Evolutionary conservation across 2,888 invertebrate genomes (phyloP), one percentile per base, ranked within the genome.

Genomic region (Anodontia alba): DNA sequence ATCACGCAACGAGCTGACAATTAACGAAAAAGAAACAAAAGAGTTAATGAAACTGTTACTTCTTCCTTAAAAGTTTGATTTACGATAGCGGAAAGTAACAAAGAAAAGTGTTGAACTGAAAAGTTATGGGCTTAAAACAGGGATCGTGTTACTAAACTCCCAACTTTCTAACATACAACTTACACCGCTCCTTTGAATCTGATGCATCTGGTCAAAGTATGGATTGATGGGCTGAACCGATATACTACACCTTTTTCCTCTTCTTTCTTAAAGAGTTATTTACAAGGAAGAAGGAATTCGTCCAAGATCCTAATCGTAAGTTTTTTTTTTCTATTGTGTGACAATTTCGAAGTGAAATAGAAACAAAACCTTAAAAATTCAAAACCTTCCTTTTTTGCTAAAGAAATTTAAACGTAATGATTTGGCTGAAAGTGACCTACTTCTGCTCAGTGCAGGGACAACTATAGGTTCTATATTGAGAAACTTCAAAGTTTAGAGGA

Each of bases 101-200:
- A 62, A 33, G 62, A 62, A 62, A 62, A 62, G 62, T 62, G 62
- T 33, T 33, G 62, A 62, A 62, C 33, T 62, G 62, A 62, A 62
- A 62, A 62, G 62, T 62, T 62, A 62, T 62, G 62, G 33, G 33
- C 62, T 62, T 62, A 33, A 33, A 33, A 17, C 62, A 62, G 31
- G 62, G 62, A 62, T 62, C 23, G 20, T 33, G 20, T 62, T 62
- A 33, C 62, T 3, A 3, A 33, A 33, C 12, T 33, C 29, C 29
- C 62, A 10, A 62, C 62, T 62, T 62, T 62, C 62, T 26, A n/a
- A 12, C 5, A 26, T 54, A 46, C 54, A 8, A 10, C 10, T 5
- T 62, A 62, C 10, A 33, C 23, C 62, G 33, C 62, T 62, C 62
- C 62, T 33, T 33, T 12, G 33, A 62, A 62, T 31, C 12, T 23